phyloP scores from a whole-genome alignment of 2,113 vertebrate species.

The Xerus inauris region DNA sequence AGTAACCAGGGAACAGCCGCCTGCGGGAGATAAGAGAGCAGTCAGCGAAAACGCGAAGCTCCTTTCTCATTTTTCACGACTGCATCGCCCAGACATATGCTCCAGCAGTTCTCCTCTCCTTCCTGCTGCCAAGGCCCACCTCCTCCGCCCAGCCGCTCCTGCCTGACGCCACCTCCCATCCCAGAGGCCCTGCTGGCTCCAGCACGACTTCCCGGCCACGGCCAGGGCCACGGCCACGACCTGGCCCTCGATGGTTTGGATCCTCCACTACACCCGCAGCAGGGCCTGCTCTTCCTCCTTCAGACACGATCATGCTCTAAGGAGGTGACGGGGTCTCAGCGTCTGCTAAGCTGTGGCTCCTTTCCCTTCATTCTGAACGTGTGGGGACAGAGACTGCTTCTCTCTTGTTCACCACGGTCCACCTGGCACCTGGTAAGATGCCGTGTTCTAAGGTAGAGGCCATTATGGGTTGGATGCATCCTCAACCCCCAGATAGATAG shows the following conservation, averaged over 20 bases:
- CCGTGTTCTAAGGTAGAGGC: not conserved
- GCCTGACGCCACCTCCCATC: not conserved
- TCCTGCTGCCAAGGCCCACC: not conserved
- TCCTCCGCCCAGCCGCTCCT: not conserved
- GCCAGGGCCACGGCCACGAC: too few relatives aligned
- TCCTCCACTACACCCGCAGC: rapidly evolving
- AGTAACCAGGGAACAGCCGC: not conserved
- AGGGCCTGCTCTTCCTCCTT: not conserved
- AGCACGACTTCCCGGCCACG: not conserved
- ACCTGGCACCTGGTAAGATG: not conserved
- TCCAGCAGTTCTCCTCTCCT: not conserved
- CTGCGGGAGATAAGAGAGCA: slow-evolving; percentile 23
- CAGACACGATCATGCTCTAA: rapidly evolving
- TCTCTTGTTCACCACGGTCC: not conserved
- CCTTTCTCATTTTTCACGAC: not conserved
- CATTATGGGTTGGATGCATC: not conserved
- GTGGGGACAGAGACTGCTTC: rapidly evolving
- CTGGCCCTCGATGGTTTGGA: not conserved
- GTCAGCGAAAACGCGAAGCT: not conserved
- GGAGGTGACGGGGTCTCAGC: not conserved
- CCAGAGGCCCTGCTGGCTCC: too few relatives aligned
- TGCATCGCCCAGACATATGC: not conserved
- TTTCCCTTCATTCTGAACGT: not conserved
- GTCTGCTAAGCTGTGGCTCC: rapidly evolving
- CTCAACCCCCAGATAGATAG: rapidly evolving